A percentile compares a stretch with the other conserved stretches of the same genome.
Conservation (phyloP, 2,888 invertebrate genomes). For the Tetragnatha montana region DNA sequence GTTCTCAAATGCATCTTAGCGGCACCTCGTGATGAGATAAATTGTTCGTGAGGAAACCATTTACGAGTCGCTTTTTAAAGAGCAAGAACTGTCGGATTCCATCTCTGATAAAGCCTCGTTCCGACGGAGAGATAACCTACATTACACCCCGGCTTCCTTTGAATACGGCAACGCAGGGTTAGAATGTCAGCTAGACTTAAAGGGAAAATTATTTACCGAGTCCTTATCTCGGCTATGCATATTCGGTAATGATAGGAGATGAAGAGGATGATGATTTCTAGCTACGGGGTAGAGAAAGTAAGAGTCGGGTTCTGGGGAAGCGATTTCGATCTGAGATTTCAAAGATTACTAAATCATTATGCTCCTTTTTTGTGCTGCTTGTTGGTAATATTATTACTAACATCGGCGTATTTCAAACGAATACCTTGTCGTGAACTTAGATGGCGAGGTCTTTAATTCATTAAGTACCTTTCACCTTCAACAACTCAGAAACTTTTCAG, state of each 20-base stretch:
- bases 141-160: constrained; percentile 3
- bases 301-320: too few species aligned
- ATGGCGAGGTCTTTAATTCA: too few species aligned
- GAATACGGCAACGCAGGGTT: background rate
- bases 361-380: too few species aligned
- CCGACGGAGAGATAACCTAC: constrained; percentile 20
- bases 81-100: background rate
- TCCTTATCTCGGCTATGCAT: background rate
- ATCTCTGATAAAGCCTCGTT: background rate
- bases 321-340: too few species aligned
- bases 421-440: too few species aligned
- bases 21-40: constrained; percentile 19
- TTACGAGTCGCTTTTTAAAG: constrained; percentile 2
- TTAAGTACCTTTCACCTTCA: too few species aligned
- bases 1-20: constrained; percentile 7
- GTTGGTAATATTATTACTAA: too few species aligned
- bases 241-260: background rate
- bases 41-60: constrained; percentile 41
- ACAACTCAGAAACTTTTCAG: too few species aligned
- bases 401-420: too few species aligned
- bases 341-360: too few species aligned
- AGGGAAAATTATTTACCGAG: background rate
- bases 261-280: too few species aligned
- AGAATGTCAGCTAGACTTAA: constrained; percentile 32
- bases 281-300: too few species aligned